A percentile compares a stretch with the other conserved stretches of the same genome.
These are phyloP conservation scores for Smutsia temminckii DNA, from an alignment of 2,797 vertebrate genomes.

Conservation along the genomic window DNA sequence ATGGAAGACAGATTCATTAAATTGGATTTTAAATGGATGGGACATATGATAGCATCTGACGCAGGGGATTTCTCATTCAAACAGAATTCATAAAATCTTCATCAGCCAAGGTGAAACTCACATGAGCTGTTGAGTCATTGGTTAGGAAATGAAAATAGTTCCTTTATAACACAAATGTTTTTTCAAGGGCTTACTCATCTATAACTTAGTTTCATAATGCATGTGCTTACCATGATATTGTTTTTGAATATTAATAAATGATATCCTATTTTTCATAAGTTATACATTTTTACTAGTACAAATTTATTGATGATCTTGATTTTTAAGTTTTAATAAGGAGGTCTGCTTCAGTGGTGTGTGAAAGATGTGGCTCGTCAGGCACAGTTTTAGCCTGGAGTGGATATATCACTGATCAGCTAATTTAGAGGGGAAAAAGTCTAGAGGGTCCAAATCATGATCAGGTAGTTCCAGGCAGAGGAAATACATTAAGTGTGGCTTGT, in stretches of 20 bases:
- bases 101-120: conserved; percentile 24
- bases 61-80: conserved; percentile 50
- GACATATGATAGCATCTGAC: conserved; percentile 25
- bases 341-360: not conserved
- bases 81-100: conserved; percentile 53
- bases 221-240: not conserved
- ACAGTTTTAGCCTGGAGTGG: not conserved
- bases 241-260: conserved; percentile 26
- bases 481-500: not conserved
- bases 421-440: not conserved
- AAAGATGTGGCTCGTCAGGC: not conserved
- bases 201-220: not conserved
- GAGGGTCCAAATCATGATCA: not conserved
- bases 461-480: not conserved
- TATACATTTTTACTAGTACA: not conserved
- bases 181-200: not conserved
- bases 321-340: not conserved
- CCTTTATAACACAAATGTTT: not conserved
- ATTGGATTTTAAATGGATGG: conserved; percentile 55
- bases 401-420: not conserved
- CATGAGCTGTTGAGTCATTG: not conserved
- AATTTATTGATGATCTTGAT: not conserved
- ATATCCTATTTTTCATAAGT: not conserved
- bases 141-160: conserved; percentile 38
- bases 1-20: conserved; percentile 15